These are phyloP conservation scores for Dipodomys ordii DNA, from an alignment of 2,113 vertebrate species.

Conservation along the genomic window DNA sequence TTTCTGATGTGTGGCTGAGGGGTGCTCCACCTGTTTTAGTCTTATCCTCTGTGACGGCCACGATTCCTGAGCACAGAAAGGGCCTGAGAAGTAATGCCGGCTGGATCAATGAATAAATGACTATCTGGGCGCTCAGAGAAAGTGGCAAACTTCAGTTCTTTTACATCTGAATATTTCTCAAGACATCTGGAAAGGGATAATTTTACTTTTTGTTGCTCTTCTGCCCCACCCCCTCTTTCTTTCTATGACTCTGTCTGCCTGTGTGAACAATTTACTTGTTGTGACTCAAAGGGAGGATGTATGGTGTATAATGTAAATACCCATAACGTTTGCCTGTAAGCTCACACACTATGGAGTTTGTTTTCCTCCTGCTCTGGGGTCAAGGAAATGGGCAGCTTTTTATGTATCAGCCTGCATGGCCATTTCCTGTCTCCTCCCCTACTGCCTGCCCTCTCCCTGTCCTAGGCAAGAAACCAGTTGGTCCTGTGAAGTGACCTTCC, in stretches of 20 bases:
- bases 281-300: neutral
- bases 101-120: neutral
- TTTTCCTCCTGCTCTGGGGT: slow-evolving; percentile 54
- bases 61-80: neutral
- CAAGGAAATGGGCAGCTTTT: slow-evolving; percentile 45
- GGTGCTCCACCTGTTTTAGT: neutral
- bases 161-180: neutral
- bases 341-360: slow-evolving; percentile 52
- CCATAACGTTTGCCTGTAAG: slow-evolving; percentile 14
- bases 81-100: accelerated
- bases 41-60: neutral
- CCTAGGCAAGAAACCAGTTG: slow-evolving; percentile 43
- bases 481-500: slow-evolving; percentile 23
- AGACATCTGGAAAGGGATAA: neutral
- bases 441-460: neutral
- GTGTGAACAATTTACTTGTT: neutral
- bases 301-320: neutral
- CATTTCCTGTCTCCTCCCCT: slow-evolving; percentile 61
- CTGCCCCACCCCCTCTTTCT: neutral
- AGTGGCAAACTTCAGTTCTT: neutral
- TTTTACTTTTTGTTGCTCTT: neutral
- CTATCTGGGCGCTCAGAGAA: neutral
- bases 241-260: neutral
- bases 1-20: neutral
- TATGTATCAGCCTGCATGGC: slow-evolving; percentile 50